These are phyloP conservation scores for Harlomillsia oculata DNA, from an alignment of 1,140 invertebrate genomes.

Conservation along the genomic window DNA sequence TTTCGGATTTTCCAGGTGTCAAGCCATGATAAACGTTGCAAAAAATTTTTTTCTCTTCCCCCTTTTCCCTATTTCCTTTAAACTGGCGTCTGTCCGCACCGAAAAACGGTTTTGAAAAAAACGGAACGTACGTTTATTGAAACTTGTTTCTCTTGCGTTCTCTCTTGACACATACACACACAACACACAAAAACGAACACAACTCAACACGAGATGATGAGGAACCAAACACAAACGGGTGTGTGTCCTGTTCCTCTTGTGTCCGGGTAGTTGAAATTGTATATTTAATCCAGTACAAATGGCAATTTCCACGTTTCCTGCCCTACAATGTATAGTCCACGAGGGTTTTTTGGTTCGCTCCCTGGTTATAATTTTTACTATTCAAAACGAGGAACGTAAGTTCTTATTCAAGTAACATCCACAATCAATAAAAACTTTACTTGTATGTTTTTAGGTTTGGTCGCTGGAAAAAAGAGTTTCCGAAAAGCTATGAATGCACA, in stretches of 20 bases:
- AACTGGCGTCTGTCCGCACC: constrained; percentile 5
- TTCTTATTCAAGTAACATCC: background rate
- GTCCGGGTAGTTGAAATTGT: too few species aligned
- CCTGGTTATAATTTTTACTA: background rate
- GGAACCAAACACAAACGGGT: too few species aligned
- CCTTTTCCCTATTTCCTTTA: constrained; percentile 2
- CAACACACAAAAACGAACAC: too few species aligned
- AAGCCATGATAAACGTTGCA: constrained; percentile 9
- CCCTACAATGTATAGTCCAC: background rate
- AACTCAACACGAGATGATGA: too few species aligned
- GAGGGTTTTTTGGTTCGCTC: background rate
- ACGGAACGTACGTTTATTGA: too few species aligned
- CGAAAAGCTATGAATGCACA: background rate
- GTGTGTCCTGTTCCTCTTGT: too few species aligned
- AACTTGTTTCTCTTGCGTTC: too few species aligned
- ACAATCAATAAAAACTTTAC: too few species aligned
- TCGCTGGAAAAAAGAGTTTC: background rate
- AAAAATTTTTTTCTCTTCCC: constrained; percentile 6
- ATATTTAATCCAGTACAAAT: too few species aligned
- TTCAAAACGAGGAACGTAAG: constrained; percentile 2
- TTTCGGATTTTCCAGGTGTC: too few species aligned
- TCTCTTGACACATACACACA: too few species aligned
- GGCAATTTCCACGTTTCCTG: constrained; percentile 15
- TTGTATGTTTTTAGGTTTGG: background rate
- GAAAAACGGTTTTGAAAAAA: background rate